Evolutionary conservation across 1,140 invertebrate genomes (phyloP).

Genomic region (Pogonus chalceus): DNA sequence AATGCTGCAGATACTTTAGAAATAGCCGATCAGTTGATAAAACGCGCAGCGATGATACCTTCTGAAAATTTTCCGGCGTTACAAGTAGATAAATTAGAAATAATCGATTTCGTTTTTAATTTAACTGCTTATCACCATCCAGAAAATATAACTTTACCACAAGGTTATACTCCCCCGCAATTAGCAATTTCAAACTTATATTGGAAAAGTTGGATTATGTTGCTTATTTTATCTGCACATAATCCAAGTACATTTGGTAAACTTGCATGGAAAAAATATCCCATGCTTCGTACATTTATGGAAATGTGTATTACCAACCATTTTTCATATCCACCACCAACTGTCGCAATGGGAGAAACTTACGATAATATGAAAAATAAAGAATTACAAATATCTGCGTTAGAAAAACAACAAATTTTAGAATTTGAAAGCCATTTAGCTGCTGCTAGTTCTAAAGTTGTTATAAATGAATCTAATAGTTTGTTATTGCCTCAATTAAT

Average conservation of each 20-base stretch:
- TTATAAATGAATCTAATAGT: constrained; percentile 85
- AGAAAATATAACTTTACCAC: constrained; percentile 80
- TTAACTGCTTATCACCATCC: constrained; percentile 86
- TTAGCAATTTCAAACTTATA: constrained; percentile 85
- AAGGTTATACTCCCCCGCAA: constrained; percentile 74
- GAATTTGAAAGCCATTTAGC: constrained; percentile 91
- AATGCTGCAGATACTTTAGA: constrained; percentile 74
- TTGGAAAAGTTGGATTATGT: constrained; percentile 90
- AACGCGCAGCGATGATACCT: constrained; percentile 67
- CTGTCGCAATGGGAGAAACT: constrained; percentile 34
- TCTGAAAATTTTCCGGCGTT: constrained; percentile 53
- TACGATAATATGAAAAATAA: constrained; percentile 27
- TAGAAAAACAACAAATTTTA: constrained; percentile 76
- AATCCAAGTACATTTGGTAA: constrained; percentile 82
- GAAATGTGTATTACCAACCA: constrained; percentile 90
- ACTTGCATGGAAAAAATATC: constrained; percentile 81
- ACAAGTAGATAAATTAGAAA: constrained; percentile 69
- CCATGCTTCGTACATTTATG: constrained; percentile 84
- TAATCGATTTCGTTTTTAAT: constrained; percentile 84
- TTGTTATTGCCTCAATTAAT: constrained; percentile 68
- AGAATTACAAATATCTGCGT: constrained; percentile 50
- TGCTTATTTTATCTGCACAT: constrained; percentile 82
- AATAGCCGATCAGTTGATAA: constrained; percentile 72
- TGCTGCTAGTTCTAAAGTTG: constrained; percentile 71
- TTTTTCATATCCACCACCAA: constrained; percentile 69